Base-by-base conservation (phyloP, 1,140 invertebrate genomes). In the Ceratina calcarata region DNA sequence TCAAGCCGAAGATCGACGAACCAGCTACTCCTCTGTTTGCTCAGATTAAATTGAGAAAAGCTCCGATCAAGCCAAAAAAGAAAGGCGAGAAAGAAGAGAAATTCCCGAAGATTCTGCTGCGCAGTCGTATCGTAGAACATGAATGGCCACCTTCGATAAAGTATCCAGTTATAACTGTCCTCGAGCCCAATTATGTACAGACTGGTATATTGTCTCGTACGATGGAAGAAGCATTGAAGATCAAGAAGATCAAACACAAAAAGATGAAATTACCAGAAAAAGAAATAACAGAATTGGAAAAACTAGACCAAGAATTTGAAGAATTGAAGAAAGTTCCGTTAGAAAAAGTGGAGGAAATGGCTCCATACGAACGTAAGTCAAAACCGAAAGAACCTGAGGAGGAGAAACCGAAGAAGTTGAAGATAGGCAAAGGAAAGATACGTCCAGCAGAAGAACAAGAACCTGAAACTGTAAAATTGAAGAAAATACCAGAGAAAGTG, bases 161-260 rank as follows among this genome's bases (percentile, higher is more conserved):
- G 51, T 92, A 91, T 77, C 93, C 94, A 1, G 58, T 86, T 10
- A 91, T 95, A n/a, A 93, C 91, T 20, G 85, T 87, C 72, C 74
- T 95, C 7, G 93, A 94, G 83, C 93, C 94, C 86, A 93, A 94
- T 84, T 90, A 92, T 82, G 92, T 93, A 1, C 93, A 96, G 90
- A 94, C 93, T 89, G 96, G 95, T 22, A 93, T 95, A 72, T 78
- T 96, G 27, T 96, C 95, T 0, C 92, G 95, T 90, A 96, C 95
- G 89, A 92, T 95, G 2, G 94, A 95, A 89, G 95, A 96, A 91
- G 95, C 95, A 0, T 83, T 94, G 51, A 94, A 95, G 90, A 78
- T 95, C 13, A 82, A 93, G 15, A 95, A 93, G 13, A 95, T 93
- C 68, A 96, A 95, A 89, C 81, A 78, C 4, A 92, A 91, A 58